Evolutionary conservation across 1,140 invertebrate species (phyloP).

Genomic region (Polypedilum vanderplanki): DNA sequence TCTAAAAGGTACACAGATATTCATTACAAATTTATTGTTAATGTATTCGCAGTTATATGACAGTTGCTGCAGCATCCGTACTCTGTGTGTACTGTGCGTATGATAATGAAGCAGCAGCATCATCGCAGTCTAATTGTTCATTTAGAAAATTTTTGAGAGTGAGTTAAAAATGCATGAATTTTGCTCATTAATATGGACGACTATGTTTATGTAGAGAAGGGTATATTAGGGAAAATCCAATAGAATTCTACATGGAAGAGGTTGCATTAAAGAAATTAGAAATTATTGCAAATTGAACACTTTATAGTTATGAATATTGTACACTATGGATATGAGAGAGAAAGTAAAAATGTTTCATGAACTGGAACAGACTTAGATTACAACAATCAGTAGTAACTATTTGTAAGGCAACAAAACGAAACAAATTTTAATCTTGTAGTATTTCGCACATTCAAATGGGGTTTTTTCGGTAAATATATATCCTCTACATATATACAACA

Average conservation of each 20-base stretch:
- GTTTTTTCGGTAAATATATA: neutral
- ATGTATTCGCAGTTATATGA: neutral
- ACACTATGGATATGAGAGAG: neutral
- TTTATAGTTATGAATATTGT: constrained; percentile 20
- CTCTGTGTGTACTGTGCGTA: neutral
- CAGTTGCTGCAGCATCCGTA: neutral
- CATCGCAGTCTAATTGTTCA: neutral
- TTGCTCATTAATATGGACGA: neutral
- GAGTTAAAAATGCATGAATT: neutral
- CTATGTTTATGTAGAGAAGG: neutral
- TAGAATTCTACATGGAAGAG: neutral
- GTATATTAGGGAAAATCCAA: constrained; percentile 3
- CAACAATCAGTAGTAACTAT: neutral
- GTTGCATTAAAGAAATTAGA: constrained; percentile 19
- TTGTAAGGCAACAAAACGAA: neutral
- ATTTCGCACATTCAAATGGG: neutral
- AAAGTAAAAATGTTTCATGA: neutral
- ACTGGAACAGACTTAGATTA: neutral
- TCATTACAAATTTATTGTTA: neutral
- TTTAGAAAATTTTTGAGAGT: neutral
- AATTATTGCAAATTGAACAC: constrained; percentile 19
- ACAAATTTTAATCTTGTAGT: neutral
- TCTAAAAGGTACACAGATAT: neutral
- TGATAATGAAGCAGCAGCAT: neutral
- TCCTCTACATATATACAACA: neutral